These are phyloP conservation scores for Genyomyrus donnyi DNA, from an alignment of 2,113 vertebrate genomes.

Conservation along the genomic window DNA sequence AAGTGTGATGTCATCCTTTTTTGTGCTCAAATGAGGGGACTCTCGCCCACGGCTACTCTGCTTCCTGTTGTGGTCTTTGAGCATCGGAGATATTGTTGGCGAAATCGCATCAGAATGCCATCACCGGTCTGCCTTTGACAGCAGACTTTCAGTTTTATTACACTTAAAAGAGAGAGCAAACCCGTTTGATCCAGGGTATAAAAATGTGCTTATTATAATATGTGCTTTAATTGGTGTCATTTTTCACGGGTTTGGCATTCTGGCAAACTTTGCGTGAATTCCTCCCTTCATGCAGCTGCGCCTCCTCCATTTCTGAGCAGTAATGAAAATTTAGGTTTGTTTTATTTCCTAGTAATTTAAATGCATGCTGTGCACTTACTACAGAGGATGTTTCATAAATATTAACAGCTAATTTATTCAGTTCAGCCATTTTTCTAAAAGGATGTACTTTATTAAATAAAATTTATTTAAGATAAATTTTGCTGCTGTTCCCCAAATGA, in stretches of 20 bases:
- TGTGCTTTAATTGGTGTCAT: constrained; percentile 96
- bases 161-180: constrained; percentile 88
- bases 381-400: constrained; percentile 37
- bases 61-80: constrained; percentile 70
- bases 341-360: constrained; percentile 62
- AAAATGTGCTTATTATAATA: constrained; percentile 99
- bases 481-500: background rate
- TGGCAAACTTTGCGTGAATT: constrained; percentile 90
- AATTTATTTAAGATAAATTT: background rate
- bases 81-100: constrained; percentile 52
- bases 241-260: constrained; percentile 88
- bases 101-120: constrained; percentile 89
- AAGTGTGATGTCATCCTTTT: constrained; percentile 83
- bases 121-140: constrained; percentile 79
- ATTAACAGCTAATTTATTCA: constrained; percentile 43
- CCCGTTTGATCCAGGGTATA: constrained; percentile 99
- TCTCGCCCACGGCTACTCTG: constrained; percentile 75
- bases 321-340: constrained; percentile 61
- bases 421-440: constrained; percentile 10
- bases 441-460: constrained; percentile 12
- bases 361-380: constrained; percentile 63
- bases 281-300: constrained; percentile 74
- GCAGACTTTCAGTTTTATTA: constrained; percentile 91
- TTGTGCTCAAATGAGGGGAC: constrained; percentile 75
- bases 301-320: constrained; percentile 85